Evolutionary conservation across 2,888 invertebrate species (phyloP), one percentile per base, ranked within the genome.

Genomic region (Catocala fraxini): DNA sequence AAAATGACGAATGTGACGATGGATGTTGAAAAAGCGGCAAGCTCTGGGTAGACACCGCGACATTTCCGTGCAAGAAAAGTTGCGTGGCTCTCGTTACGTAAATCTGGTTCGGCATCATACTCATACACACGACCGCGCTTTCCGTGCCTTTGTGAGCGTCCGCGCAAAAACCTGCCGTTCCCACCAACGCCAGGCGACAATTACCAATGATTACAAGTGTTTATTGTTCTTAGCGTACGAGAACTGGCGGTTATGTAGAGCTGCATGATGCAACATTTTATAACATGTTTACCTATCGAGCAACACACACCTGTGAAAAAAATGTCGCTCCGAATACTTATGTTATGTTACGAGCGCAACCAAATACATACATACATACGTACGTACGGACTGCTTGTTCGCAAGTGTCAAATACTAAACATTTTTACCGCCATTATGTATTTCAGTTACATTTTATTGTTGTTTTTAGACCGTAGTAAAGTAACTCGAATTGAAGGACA

Each of bases 101-200:
- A 91, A 92, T 86, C 83, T 89, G 84, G 89, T 90, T 88, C 89
- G 88, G 61, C 65, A 60, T 67, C 61, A 56, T 57, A 63, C 59
- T 59, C 62, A 57, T 60, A 71, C 67, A 73, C 67, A 60, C 68
- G 66, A 69, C 71, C 69, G 83, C 73, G 82, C 84, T 88, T 89
- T 88, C 89, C 89, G 88, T 81, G 75, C 81, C 81, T 80, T 86
- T 83, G 85, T 85, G 58, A 65, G 75, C 77, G 75, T 65, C 72
- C 70, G 73, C 66, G 79, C 81, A 91, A 91, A 91, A 91, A 91
- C 89, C 79, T 70, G 80, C 80, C 70, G 71, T 90, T 91, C 91
- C 85, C 91, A 89, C 83, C 80, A 71, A 82, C 87, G 84, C 82
- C 78, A 73, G 77, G 79, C 79, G 81, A 87, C 83, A 86, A 85